Evolutionary conservation across 2,113 vertebrate genomes (phyloP).

Genomic region (Proterorhinus semilunaris): DNA sequence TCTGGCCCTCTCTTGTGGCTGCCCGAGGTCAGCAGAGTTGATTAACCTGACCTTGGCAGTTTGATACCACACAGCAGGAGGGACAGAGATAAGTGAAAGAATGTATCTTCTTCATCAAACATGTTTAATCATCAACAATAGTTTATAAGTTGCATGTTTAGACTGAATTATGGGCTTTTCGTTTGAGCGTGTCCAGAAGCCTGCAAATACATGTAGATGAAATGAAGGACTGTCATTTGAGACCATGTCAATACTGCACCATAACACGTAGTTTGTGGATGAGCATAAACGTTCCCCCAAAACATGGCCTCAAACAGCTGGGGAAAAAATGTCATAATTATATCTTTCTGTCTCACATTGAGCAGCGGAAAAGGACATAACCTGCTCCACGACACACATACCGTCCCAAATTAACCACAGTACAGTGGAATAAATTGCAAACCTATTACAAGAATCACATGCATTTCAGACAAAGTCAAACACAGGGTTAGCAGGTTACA

Average conservation of each 20-base stretch:
- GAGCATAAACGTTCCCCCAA: constrained; percentile 21
- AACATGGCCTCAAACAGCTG: constrained; percentile 5
- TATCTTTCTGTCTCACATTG: not conserved
- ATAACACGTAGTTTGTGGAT: constrained; percentile 48
- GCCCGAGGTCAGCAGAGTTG: constrained; percentile 47
- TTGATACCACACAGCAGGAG: constrained; percentile 32
- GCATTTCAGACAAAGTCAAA: too few species aligned
- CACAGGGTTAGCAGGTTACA: too few species aligned
- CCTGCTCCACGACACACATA: not conserved
- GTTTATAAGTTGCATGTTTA: constrained; percentile 8
- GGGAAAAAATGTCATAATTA: constrained; percentile 16
- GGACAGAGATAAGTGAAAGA: constrained; percentile 11
- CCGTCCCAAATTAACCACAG: constrained; percentile 13
- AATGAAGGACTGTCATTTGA: constrained; percentile 35
- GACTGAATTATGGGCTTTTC: constrained; percentile 5
- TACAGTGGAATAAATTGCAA: not conserved
- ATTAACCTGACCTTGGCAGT: constrained; percentile 59
- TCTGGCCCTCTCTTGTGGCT: constrained; percentile 40
- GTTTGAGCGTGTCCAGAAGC: constrained; percentile 8
- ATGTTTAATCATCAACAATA: constrained; percentile 8
- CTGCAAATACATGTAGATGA: constrained; percentile 4
- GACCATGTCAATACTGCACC: constrained; percentile 41
- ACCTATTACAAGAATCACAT: too few species aligned
- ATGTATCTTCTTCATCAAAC: not conserved
- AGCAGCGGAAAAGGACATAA: constrained; percentile 15